Base-by-base conservation (phyloP, 1,140 invertebrate species). In the Amyelois transitella region DNA sequence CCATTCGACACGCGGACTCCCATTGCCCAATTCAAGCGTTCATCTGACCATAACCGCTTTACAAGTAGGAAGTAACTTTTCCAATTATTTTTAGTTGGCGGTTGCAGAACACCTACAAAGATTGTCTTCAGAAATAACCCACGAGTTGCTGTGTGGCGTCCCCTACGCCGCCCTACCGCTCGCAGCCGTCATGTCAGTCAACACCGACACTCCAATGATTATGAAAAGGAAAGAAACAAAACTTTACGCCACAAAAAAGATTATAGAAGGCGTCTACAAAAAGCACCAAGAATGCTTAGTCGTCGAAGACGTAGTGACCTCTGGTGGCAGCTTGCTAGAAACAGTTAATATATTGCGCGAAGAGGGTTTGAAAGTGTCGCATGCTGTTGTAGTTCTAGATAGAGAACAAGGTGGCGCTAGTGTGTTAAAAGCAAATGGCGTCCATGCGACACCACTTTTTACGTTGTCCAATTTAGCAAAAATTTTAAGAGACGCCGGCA, bases 121-220 rank as follows among this genome's bases (percentile, higher is more conserved):
- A 2, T 51, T 86, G 17, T 64, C 78, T 1, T 68, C 63, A 0
- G 70, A 69, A 59, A 75, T 83, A 48, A 47, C 72, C 6, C 75
- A 85, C 62, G 92, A 95, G 65, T 90, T 94, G 57, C 84, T 99
- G 19, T 99, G 98, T 88, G 98, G 98, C 7, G 97, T 99, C 0
- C 98, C 98, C 0, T 99, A 99, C 74, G 98, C 97, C 12, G 98
- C 98, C 0, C 81, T 99, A 2, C 97, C 98, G 0, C 91, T 99
- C 49, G 96, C 98, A 0, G 96, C 96, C 3, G 89, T 97, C 25
- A 93, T 97, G 25, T 94, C 95, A 0, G 76, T 92, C 14, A 91
- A 94, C 58, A 90, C 91, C 4, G 76, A 92, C 44, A 91, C 93
- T 7, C 97, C 97, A 0, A 98, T 98, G 97, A 85, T 99, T 32